A percentile compares a stretch with the other conserved stretches of the same genome.
These are phyloP conservation scores for Bovichtus diacanthus DNA, from an alignment of 2,797 vertebrate species.

Conservation along the genomic window DNA sequence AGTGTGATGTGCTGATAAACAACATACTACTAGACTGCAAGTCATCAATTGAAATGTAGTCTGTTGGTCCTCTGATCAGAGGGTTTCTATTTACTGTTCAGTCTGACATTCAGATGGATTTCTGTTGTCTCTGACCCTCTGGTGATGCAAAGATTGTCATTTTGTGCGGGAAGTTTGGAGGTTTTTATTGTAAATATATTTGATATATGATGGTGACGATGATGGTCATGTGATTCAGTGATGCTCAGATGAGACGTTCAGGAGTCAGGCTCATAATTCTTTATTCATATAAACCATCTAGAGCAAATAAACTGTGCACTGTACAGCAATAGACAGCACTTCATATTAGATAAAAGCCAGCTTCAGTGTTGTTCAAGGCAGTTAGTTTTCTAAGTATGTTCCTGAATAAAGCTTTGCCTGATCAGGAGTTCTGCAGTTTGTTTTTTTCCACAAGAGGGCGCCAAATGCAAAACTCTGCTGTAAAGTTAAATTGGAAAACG, in stretches of 20 bases:
- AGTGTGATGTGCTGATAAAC: background rate
- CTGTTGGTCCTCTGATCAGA: background rate
- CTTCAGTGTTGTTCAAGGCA: slow-evolving; percentile 34
- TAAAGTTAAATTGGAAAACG: background rate
- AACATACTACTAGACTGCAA: background rate
- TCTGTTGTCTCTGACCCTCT: slow-evolving; percentile 1
- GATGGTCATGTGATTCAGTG: slow-evolving; percentile 4
- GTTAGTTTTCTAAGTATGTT: slow-evolving; percentile 30
- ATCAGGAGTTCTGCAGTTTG: slow-evolving; percentile 22
- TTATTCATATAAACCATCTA: slow-evolving; percentile 6
- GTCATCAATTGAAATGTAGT: background rate
- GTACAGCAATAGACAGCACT: slow-evolving; percentile 18
- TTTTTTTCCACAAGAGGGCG: slow-evolving; percentile 52
- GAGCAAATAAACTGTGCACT: slow-evolving; percentile 28
- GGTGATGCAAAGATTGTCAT: slow-evolving; percentile 21
- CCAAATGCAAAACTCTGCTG: background rate
- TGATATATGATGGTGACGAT: slow-evolving; percentile 28
- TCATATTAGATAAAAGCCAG: slow-evolving; percentile 26
- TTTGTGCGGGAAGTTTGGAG: slow-evolving; percentile 12
- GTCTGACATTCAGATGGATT: background rate
- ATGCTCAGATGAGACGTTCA: slow-evolving; percentile 9
- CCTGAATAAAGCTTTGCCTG: slow-evolving; percentile 51
- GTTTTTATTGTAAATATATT: slow-evolving; percentile 56
- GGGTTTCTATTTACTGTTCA: slow-evolving; percentile 5
- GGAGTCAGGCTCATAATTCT: background rate